These are phyloP conservation scores for Microctenopoma steveboyesi DNA, from an alignment of 2,797 vertebrate genomes.

Conservation along the genomic window DNA sequence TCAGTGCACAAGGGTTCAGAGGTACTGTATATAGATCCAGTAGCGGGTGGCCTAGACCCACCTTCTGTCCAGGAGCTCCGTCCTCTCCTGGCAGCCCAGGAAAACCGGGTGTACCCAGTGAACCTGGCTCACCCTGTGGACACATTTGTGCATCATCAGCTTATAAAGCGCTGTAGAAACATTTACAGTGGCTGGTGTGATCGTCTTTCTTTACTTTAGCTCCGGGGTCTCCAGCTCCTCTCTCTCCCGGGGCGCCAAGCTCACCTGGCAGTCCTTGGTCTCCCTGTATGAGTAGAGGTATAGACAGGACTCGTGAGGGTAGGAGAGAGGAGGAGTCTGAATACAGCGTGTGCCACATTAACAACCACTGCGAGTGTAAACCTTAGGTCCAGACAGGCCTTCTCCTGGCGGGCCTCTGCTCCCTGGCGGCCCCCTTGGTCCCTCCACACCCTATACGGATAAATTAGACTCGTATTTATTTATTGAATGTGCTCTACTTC, in stretches of 20 bases:
- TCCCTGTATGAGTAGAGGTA: constrained; percentile 69
- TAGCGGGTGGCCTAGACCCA: constrained; percentile 43
- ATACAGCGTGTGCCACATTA: no score
- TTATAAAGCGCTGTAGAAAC: background rate
- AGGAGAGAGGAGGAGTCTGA: no score
- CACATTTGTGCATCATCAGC: constrained; percentile 20
- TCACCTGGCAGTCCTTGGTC: constrained; percentile 89
- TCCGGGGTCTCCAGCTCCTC: constrained; percentile 86
- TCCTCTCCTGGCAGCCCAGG: constrained; percentile 92
- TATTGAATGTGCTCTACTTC: background rate
- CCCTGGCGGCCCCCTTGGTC: constrained; percentile 86
- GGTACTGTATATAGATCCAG: background rate
- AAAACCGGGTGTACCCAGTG: constrained; percentile 84
- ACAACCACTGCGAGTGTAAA: constrained; percentile 45
- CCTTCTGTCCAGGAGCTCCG: constrained; percentile 91
- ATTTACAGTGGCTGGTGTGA: background rate
- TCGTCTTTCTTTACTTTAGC: constrained; percentile 80
- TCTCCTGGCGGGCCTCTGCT: constrained; percentile 85
- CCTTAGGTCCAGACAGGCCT: constrained; percentile 88
- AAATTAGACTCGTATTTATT: background rate
- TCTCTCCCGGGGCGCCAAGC: constrained; percentile 84
- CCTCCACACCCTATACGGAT: constrained; percentile 84
- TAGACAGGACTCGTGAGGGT: no score
- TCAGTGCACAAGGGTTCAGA: background rate
- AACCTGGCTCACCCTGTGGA: constrained; percentile 88